Evolutionary conservation across 2,797 vertebrate species (phyloP), one percentile per base, ranked within the genome.

Genomic region (Alectoris magna): DNA sequence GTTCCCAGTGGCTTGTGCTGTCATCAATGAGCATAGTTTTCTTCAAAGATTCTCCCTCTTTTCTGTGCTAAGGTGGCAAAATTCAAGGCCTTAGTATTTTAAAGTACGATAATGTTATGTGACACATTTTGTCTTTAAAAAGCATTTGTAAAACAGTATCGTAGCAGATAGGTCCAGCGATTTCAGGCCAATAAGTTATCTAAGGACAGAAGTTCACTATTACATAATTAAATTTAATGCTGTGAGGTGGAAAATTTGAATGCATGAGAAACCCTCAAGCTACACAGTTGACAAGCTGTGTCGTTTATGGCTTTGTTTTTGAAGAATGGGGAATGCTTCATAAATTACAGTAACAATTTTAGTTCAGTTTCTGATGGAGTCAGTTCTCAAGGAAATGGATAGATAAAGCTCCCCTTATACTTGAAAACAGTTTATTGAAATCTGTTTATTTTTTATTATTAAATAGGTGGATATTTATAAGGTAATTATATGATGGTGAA

Each of bases 161-260:
- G 53, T 55, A 55, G 31, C 43, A 60, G 58, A 75, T 77, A 87
- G 29, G 29, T 88, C 51, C 44, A 82, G 29, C 56, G 77, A 39
- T 60, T 74, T 93, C 43, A 72, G 72, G 72, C 62, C 69, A 66
- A 43, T 46, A 77, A 48, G 67, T 93, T 94, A 91, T 8, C 0
- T 91, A 83, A 92, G 81, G 78, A 70, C 63, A 72, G 48, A 53
- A 84, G 87, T 91, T 94, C 69, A 55, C 87, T 71, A 66, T 95
- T 94, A 84, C 10, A 12, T 92, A 96, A 93, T 95, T 75, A 93
- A 85, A 77, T 80, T 36, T 74, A 63, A 27, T 55, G 63, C 62
- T 83, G 43, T 67, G 63, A 93, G 59, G 43, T 95, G 75, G 82
- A 94, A 91, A 85, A 91, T 68, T 71, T 77, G 46, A 77, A 48